phyloP scores from a whole-genome alignment of 2,113 vertebrate genomes.

The Thryonomys swinderianus region DNA sequence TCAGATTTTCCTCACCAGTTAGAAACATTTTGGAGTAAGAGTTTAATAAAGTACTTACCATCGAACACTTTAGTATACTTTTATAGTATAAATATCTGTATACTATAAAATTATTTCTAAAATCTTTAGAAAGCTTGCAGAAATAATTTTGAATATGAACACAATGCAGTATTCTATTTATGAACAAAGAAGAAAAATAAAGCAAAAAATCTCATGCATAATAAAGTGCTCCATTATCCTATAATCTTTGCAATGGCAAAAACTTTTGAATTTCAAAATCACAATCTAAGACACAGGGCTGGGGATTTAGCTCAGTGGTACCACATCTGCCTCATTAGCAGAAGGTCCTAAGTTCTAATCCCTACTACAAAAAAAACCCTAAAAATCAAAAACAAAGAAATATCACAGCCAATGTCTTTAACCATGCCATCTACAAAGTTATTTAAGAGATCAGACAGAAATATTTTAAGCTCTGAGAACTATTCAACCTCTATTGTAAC shows the following conservation, averaged over 20 bases:
- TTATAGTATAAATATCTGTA: neutral
- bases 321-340: too few species aligned
- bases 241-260: neutral
- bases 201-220: neutral
- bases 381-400: neutral
- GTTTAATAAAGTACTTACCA: neutral
- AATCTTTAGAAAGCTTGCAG: neutral
- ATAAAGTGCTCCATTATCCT: neutral
- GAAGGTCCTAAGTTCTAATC: too few species aligned
- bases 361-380: too few species aligned
- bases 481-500: neutral
- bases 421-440: neutral
- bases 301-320: too few species aligned
- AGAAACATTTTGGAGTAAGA: neutral
- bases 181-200: conserved; percentile 2
- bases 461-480: neutral
- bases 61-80: neutral
- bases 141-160: conserved; percentile 5
- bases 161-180: neutral
- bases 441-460: neutral
- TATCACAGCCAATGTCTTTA: neutral
- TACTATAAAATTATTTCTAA: neutral
- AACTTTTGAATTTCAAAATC: neutral
- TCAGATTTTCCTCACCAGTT: neutral
- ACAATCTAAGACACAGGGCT: too few species aligned